Percentiles rank a stretch among this genome's conserved stretches.
These are phyloP conservation scores for Trogon melanurus DNA, from an alignment of 2,113 vertebrate species.

Conservation along the genomic window DNA sequence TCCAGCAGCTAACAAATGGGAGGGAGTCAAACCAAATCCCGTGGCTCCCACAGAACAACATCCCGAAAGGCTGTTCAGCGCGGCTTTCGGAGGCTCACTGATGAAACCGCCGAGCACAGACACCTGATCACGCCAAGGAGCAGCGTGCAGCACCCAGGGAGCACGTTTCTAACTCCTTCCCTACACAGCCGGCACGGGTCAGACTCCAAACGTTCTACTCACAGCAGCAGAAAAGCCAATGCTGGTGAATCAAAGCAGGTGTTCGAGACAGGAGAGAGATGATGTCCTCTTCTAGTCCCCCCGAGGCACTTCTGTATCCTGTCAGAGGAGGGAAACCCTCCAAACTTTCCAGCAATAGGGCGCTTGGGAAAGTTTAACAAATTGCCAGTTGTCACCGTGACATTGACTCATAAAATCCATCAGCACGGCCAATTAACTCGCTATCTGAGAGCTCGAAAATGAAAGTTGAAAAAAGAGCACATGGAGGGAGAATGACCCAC, in stretches of 20 bases:
- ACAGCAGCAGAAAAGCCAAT: not conserved
- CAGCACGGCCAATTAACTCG: not conserved
- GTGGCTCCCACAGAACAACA: not conserved
- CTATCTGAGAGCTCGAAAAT: not conserved
- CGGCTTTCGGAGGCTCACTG: not conserved
- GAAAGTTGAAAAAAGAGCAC: not conserved
- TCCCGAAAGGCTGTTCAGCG: not conserved
- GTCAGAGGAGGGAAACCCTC: not conserved
- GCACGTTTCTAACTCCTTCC: not conserved
- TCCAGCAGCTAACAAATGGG: not conserved
- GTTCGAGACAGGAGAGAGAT: not conserved
- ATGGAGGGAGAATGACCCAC: not conserved
- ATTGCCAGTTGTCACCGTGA: not conserved
- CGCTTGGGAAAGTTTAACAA: not conserved
- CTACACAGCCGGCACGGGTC: rapidly evolving
- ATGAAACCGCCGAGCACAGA: not conserved
- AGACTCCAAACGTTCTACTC: not conserved
- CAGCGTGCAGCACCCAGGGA: not conserved
- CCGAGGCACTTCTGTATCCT: rapidly evolving
- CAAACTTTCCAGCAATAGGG: not conserved
- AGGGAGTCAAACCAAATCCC: not conserved
- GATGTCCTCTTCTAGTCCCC: not conserved
- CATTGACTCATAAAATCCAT: not conserved
- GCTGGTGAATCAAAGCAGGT: not conserved
- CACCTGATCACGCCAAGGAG: not conserved